Evolutionary conservation across 2,888 invertebrate species (phyloP).

Genomic region (Dicycla oo): DNA sequence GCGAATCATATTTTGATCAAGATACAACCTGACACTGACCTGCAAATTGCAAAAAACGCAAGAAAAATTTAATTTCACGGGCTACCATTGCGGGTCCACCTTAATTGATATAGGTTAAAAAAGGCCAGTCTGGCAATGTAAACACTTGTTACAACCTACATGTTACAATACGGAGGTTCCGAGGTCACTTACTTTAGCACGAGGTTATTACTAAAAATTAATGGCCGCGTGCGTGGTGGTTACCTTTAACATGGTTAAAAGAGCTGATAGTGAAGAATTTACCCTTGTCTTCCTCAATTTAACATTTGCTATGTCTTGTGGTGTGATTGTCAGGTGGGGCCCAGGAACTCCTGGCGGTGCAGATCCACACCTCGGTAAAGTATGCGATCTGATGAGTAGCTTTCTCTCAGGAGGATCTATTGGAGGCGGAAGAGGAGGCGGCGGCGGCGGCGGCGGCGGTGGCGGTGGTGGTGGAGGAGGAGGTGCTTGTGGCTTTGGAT

Average conservation of each 20-base stretch:
- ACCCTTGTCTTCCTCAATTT: conserved; percentile 87
- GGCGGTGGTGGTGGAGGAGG: conserved; percentile 73
- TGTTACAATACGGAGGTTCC: background rate
- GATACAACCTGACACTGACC: no score
- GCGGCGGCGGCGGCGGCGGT: conserved; percentile 80
- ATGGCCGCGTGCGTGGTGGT: background rate
- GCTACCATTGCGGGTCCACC: background rate
- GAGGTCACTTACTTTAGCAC: no score
- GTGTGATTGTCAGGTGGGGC: conserved; percentile 84
- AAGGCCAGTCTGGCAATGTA: background rate
- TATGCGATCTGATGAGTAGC: conserved; percentile 76
- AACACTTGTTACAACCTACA: background rate
- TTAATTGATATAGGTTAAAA: background rate
- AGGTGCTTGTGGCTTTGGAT: conserved; percentile 54
- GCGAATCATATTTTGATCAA: no score
- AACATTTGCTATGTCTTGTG: conserved; percentile 87
- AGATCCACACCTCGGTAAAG: conserved; percentile 83
- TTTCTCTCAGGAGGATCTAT: conserved; percentile 68
- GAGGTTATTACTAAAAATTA: background rate
- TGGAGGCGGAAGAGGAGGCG: conserved; percentile 71
- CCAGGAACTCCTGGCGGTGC: conserved; percentile 81
- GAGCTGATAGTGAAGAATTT: conserved; percentile 3
- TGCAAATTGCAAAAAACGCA: no score
- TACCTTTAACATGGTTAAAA: background rate
- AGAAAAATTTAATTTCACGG: no score